Conservation (phyloP, 1,140 invertebrate genomes). For the Oscheius sp. region DNA sequence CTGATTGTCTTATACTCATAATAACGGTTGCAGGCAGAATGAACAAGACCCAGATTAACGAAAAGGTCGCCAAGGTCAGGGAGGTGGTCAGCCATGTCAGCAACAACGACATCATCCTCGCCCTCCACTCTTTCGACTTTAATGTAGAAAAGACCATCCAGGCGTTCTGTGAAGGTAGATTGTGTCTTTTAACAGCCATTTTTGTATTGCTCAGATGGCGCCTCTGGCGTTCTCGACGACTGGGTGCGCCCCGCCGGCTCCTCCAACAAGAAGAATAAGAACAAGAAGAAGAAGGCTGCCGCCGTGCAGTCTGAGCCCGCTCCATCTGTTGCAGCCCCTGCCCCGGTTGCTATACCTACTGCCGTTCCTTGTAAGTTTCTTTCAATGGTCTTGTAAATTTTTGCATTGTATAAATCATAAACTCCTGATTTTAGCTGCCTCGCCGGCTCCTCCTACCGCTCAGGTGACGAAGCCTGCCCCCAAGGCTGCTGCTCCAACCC, state of each 20-base stretch:
- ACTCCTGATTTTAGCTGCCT: not conserved
- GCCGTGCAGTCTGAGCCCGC: not conserved
- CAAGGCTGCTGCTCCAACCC: not conserved
- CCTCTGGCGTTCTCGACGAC: constrained; percentile 21
- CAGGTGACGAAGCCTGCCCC: not conserved
- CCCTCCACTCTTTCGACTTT: constrained; percentile 58
- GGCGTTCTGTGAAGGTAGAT: constrained; percentile 47
- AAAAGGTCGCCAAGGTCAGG: constrained; percentile 53
- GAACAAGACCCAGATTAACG: constrained; percentile 54
- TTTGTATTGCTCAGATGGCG: constrained; percentile 16
- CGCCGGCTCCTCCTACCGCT: not conserved
- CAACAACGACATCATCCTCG: constrained; percentile 59
- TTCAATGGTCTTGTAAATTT: too few species aligned
- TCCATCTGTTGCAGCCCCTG: constrained; percentile 8
- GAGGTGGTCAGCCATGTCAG: constrained; percentile 48
- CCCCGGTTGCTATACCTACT: too few species aligned
- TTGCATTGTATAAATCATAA: not conserved
- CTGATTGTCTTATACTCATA: not conserved
- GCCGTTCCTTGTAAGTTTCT: too few species aligned
- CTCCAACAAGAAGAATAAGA: constrained; percentile 32
- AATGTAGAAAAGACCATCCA: constrained; percentile 55
- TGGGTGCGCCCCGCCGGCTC: constrained; percentile 25
- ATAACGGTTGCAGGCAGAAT: constrained; percentile 37
- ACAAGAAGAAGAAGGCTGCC: constrained; percentile 15
- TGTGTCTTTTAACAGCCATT: not conserved